Conservation (phyloP, 1,140 invertebrate genomes). For the Bombus impatiens region DNA sequence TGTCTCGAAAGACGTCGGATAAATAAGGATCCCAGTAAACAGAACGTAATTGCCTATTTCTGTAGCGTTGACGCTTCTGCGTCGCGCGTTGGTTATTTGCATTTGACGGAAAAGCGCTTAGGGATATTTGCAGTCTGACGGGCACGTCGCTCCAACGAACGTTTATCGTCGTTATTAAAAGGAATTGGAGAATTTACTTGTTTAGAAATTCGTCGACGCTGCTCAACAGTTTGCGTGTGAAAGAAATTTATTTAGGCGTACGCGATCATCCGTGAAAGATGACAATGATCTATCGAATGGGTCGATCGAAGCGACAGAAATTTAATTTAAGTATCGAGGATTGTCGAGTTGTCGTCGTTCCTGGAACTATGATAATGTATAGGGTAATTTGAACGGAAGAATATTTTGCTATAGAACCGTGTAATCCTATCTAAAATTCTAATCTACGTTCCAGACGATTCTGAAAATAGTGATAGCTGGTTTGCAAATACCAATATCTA, state of each 20-base stretch:
- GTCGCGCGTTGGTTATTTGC: background rate
- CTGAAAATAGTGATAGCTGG: background rate
- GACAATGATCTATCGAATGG: no score
- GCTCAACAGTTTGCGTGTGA: background rate
- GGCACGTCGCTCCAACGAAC: no score
- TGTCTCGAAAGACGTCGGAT: background rate
- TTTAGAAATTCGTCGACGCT: background rate
- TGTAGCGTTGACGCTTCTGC: background rate
- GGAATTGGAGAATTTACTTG: no score
- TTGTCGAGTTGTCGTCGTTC: no score
- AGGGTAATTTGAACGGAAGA: background rate
- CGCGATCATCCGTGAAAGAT: no score
- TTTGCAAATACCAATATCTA: background rate
- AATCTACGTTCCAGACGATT: background rate
- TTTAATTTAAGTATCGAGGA: no score
- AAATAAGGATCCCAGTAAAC: slow-evolving; percentile 15
- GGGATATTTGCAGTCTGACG: background rate
- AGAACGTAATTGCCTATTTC: slow-evolving; percentile 10
- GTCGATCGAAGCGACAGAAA: no score
- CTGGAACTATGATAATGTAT: background rate
- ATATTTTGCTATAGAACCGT: background rate
- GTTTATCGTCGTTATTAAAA: no score
- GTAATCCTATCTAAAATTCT: background rate
- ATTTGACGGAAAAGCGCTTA: background rate
- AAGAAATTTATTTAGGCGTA: no score